Evolutionary conservation across 2,888 invertebrate species (phyloP).

Genomic region (Camptogramma bilineatum): DNA sequence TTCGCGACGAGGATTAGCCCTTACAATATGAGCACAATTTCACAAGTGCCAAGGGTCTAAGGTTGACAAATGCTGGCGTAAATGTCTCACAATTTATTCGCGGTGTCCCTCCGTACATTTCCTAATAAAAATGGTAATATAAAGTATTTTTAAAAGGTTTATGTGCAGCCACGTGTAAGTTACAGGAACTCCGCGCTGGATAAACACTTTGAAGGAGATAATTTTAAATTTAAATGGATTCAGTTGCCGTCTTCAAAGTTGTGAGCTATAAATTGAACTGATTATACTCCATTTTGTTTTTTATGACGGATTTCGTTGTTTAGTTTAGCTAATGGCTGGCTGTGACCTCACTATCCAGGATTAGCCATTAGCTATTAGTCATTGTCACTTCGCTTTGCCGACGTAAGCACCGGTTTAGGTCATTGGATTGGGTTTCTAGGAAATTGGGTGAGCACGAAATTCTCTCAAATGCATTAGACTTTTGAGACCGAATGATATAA

Average conservation of each 20-base stretch:
- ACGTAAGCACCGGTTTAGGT: constrained; percentile 5
- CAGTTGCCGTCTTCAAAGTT: constrained; percentile 34
- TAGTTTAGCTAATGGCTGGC: constrained; percentile 5
- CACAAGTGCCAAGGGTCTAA: constrained; percentile 72
- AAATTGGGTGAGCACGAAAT: constrained; percentile 1
- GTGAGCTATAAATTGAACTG: constrained; percentile 25
- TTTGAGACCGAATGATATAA: neutral
- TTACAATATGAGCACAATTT: constrained; percentile 83
- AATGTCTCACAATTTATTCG: constrained; percentile 71
- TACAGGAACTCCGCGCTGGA: constrained; percentile 43
- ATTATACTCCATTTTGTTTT: constrained; percentile 11
- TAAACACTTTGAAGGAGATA: constrained; percentile 52
- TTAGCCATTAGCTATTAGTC: constrained; percentile 11
- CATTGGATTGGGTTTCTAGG: constrained; percentile 8
- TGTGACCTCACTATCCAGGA: constrained; percentile 11
- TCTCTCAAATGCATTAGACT: neutral
- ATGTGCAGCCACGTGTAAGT: constrained; percentile 48
- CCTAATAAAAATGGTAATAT: constrained; percentile 80
- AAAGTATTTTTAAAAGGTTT: constrained; percentile 67
- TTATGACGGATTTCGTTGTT: constrained; percentile 1
- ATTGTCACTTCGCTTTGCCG: neutral
- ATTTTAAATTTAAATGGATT: constrained; percentile 43
- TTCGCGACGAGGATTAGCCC: constrained; percentile 78
- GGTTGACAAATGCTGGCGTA: constrained; percentile 72
- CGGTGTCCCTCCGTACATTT: constrained; percentile 66